Evolutionary conservation across 2,113 vertebrate genomes (phyloP).

Genomic region (Dinomys branickii): DNA sequence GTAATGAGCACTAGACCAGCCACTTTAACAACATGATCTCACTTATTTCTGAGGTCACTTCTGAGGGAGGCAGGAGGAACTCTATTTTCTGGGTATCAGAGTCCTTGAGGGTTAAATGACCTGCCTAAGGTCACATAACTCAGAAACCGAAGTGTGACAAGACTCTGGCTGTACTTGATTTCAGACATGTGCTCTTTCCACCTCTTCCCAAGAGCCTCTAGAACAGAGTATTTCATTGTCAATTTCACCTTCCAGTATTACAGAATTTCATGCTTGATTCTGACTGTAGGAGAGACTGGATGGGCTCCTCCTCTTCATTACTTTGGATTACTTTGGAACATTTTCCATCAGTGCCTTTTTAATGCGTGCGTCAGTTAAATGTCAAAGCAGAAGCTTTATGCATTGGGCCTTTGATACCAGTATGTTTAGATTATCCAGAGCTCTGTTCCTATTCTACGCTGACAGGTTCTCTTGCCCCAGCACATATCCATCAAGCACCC

Average conservation of each 20-base stretch:
- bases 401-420: slow-evolving; percentile 40
- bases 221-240: not conserved
- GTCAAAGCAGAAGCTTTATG: slow-evolving; percentile 51
- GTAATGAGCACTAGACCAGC: not conserved
- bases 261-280: slow-evolving; percentile 12
- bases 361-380: slow-evolving; percentile 62
- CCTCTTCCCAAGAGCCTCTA: not conserved
- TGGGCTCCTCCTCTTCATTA: not conserved
- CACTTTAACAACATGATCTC: not conserved
- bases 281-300: slow-evolving; percentile 20
- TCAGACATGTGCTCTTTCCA: not conserved
- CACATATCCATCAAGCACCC: slow-evolving; percentile 44
- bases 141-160: not conserved
- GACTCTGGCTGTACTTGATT: not conserved
- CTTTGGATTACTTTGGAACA: slow-evolving; percentile 48
- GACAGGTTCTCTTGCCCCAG: slow-evolving; percentile 57
- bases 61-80: not conserved
- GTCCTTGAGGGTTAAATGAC: not conserved
- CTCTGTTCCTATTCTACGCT: slow-evolving; percentile 59
- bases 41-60: not conserved
- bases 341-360: slow-evolving; percentile 68
- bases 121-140: not conserved
- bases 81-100: not conserved
- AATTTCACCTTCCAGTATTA: not conserved
- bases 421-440: slow-evolving; percentile 37